phyloP scores from a whole-genome alignment of 2,888 invertebrate species.

The Acanthosepion esculentum region DNA sequence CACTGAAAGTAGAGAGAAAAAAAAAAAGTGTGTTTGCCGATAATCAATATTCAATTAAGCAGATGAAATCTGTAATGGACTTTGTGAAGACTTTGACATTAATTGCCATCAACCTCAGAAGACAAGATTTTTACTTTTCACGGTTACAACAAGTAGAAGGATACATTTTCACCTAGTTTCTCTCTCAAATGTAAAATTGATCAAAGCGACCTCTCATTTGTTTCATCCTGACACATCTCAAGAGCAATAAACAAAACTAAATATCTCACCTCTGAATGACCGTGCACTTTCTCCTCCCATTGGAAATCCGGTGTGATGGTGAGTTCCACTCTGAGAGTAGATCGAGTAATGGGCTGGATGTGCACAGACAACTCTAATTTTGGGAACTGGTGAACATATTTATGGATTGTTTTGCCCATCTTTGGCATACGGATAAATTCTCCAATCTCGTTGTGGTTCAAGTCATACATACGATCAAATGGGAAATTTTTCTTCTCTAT shows the following conservation, averaged over 20 bases:
- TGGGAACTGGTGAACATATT: constrained; percentile 93
- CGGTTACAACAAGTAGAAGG: no score
- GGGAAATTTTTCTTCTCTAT: constrained; percentile 91
- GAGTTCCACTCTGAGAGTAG: constrained; percentile 92
- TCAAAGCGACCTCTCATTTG: no score
- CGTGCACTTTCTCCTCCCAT: constrained; percentile 96
- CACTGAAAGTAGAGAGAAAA: no score
- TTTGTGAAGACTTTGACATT: no score
- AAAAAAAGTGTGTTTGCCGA: no score
- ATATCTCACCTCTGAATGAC: constrained; percentile 77
- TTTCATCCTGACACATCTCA: no score
- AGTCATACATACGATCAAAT: constrained; percentile 87
- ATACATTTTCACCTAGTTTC: no score
- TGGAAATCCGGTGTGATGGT: constrained; percentile 99
- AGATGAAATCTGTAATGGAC: no score
- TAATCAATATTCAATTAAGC: no score
- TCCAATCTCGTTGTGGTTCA: constrained; percentile 97
- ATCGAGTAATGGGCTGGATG: constrained; percentile 94
- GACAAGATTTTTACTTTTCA: no score
- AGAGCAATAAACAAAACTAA: neutral
- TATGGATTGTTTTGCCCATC: constrained; percentile 94
- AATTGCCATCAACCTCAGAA: no score
- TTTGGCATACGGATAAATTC: constrained; percentile 93
- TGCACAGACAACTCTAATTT: constrained; percentile 96
- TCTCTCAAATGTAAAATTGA: no score